Base-by-base conservation (phyloP, 2,888 invertebrate genomes). In the Caenorhabditis sp. region DNA sequence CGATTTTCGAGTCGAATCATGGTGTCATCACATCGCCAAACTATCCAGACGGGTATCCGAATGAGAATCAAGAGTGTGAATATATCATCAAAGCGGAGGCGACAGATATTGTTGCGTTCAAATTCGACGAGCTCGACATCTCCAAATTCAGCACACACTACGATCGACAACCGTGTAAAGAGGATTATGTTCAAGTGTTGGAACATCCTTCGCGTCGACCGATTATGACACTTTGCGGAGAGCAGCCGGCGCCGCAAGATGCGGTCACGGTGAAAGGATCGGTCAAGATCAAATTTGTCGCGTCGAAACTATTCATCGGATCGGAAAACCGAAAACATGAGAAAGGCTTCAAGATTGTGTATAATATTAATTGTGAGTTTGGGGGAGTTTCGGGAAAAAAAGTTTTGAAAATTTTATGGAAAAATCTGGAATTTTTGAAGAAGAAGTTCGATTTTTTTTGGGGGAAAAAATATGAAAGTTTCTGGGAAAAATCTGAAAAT, bases 1-100 rank as follows among this genome's bases (percentile, higher is more conserved):
- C 80, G 1, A 66, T 75, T 24, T 83, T 66, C 59, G 72, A 68
- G 2, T 69, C 81, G 58, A 79, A 73, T 23, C 83, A 86, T 71
- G 85, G 86, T 21, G 82, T 84, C n/a, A 67, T 86, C 57, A 77
- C 77, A 0, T 87, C 86, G 1, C 86, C 86, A 14, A 67, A 79
- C 51, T 87, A 84, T 63, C 86, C 86, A n/a, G 62, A 74, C 23
- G 76, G 69, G 51, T 86, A 87, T 51, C 86, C 84, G 23, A 86
- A 87, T 64, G 71, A 81, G 26, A 71, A 79, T 60, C n/a, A 8
- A 14, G 31, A 67, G 4, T 86, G 86, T 63, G 69, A 73, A 12
- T 87, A 86, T 63, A 55, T 83, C 10, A 87, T 86, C 43, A 43
- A 43, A 14, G 43, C 43, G 2, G 43, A 43, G 12, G 8, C 43